Evolutionary conservation across 2,888 invertebrate genomes (phyloP), one percentile per base, ranked within the genome.

Genomic region (Sminthurinus aureus): DNA sequence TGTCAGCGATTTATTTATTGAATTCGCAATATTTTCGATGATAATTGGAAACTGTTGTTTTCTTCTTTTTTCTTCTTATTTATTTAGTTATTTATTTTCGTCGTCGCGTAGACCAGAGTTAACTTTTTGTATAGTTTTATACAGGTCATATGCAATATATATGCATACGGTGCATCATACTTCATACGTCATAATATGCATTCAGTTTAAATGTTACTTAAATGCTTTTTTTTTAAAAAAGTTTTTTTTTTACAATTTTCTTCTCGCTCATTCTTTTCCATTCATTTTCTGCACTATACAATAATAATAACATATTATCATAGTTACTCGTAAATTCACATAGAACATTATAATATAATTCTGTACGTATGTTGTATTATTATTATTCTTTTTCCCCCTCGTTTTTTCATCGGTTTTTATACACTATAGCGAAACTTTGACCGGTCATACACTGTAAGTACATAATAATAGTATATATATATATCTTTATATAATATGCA

Each of bases 21-120:
- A 38, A 38, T 38, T 38, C 38, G 38, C 38, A 38, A 38, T 38
- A 38, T 50, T 74, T 81, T 81, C 81, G 81, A 81, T 81, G 81
- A 81, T 81, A 38, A 38, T 38, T 38, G 38, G 38, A 38, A 38
- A 38, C 38, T 38, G 38, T 38, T 38, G 38, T 38, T 38, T 38
- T 38, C 38, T 38, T 38, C 38, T 38, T 38, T 38, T 38, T 38
- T 38, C 38, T 38, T 38, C 38, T 38, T 38, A 1, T 38, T 38
- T 38, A 38, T 38, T 38, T 38, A 38, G 1, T 38, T 38, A 38
- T 38, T 38, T 38, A 74, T 81, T 51, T 74, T 67, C 13, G n/a
- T 15, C 79, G 69, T 79, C 58, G 51, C 26, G 71, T 24, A 22
- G 71, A 38, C 38, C 38, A 38, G 38, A 13, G 71, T 71, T 9